Percentiles rank a stretch among this genome's conserved stretches.
Conservation (phyloP, 1,140 invertebrate genomes). For the Lucilia sericata region DNA sequence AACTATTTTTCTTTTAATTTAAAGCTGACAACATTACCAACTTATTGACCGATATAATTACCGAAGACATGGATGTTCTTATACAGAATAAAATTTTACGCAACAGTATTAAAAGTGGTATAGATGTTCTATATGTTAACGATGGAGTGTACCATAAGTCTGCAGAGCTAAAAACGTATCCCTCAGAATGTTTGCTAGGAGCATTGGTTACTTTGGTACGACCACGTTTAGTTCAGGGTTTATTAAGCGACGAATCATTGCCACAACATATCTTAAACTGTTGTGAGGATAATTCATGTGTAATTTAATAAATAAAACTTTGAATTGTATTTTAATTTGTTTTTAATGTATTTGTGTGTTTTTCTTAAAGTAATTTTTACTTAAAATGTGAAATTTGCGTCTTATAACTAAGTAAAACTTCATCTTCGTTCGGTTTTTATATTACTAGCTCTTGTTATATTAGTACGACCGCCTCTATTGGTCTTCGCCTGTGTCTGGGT, state of each 20-base stretch:
- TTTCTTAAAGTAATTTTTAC: conserved; percentile 18
- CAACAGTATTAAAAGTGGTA: neutral
- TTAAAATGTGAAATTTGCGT: conserved; percentile 2
- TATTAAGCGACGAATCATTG: neutral
- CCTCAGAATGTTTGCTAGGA: neutral
- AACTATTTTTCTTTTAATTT: neutral
- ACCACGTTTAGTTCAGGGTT: neutral
- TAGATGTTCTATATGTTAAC: conserved; percentile 20
- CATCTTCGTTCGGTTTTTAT: conserved; percentile 47
- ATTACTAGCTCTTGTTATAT: conserved; percentile 45
- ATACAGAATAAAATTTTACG: neutral
- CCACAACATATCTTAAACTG: neutral
- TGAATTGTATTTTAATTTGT: neutral
- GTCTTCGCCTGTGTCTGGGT: conserved; percentile 24
- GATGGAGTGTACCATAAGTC: neutral
- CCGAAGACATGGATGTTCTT: neutral
- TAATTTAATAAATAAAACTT: neutral
- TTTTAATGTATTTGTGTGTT: neutral
- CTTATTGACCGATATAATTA: neutral
- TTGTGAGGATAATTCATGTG: neutral
- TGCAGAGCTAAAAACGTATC: neutral
- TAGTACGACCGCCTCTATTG: conserved; percentile 45
- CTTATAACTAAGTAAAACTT: conserved; percentile 3
- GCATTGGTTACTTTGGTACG: neutral
- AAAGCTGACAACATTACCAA: neutral